Base-by-base conservation (phyloP, 2,797 vertebrate species). In the Pachyuromys duprasi region DNA sequence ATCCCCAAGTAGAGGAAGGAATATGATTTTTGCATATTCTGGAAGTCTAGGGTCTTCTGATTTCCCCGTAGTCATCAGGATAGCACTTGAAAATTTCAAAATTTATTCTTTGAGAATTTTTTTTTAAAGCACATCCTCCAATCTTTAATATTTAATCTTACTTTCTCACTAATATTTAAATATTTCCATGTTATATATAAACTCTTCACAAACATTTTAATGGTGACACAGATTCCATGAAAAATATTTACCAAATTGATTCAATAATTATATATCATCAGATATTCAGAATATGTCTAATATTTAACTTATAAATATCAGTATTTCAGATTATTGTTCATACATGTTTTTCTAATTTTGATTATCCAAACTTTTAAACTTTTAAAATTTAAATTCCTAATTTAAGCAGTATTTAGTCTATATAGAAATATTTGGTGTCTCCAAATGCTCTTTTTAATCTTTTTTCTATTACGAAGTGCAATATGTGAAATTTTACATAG, bases 161-260 rank as follows among this genome's bases (percentile, higher is more conserved):
- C 55, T 57, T 89, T 65, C 89, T 39, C 24, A 92, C 60, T 57
- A 88, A 67, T 74, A 89, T 97, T 86, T 96, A 72, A 95, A 87
- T 7, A 91, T 70, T 80, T 36, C 31, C 45, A 36, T 89, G 4
- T 83, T 82, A 89, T 86, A 87, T 36, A 84, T 88, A 87, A 96
- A 89, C 14, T 91, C n/a, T 91, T 94, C 31, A 87, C 78, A 83
- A 94, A 55, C 24, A 86, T 72, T 95, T 94, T 75, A 96, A 74
- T 76, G 20, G 12, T 18, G 89, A 42, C 4, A 57, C 84, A 89
- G 69, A 88, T 63, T 62, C 14, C 45, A 69, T 42, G 69, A 81
- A 84, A 36, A 93, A 63, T 95, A 91, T 33, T 24, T 81, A 74
- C 72, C 57, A 87, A 91, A 83, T 39, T 86, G 28, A 87, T 45